These are phyloP conservation scores for Drosophila prosaltans DNA, from an alignment of 1,140 invertebrate genomes.

Conservation along the genomic window DNA sequence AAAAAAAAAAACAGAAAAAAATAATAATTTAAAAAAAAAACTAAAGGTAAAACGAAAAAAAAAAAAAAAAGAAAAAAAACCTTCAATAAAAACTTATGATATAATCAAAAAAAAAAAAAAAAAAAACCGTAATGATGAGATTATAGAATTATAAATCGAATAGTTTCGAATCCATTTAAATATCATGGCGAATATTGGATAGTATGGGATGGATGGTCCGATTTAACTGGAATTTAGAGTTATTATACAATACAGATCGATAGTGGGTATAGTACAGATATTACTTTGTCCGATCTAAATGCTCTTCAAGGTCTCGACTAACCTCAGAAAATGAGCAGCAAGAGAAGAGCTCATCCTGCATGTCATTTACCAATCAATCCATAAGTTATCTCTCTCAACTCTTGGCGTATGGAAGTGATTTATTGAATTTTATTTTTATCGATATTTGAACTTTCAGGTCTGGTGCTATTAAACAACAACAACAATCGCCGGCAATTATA, in stretches of 20 bases:
- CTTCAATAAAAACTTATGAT: constrained; percentile 83
- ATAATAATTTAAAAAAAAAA: constrained; percentile 43
- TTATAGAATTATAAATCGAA: background rate
- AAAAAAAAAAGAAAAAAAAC: constrained; percentile 71
- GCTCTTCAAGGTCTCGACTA: too few relatives aligned
- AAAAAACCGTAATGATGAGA: background rate
- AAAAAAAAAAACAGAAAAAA: constrained; percentile 50
- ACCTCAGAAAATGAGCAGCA: background rate
- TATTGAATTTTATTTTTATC: background rate
- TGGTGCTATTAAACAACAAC: constrained; percentile 1
- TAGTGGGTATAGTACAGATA: too few relatives aligned
- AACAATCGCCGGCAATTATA: constrained; percentile 44
- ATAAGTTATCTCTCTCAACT: background rate
- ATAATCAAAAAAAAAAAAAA: constrained; percentile 81
- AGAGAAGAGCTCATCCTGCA: background rate
- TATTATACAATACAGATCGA: background rate
- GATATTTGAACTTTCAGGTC: constrained; percentile 6
- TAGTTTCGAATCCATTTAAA: too few relatives aligned
- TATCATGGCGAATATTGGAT: too few relatives aligned
- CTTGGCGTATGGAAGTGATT: background rate
- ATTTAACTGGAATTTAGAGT: too few relatives aligned
- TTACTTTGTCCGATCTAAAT: too few relatives aligned
- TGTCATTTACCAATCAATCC: background rate
- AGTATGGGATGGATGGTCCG: too few relatives aligned
- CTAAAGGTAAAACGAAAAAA: constrained; percentile 32